Percentiles rank a stretch among this genome's conserved stretches.
Conservation (phyloP, 2,888 invertebrate genomes). For the Linnaemya vulpina region DNA sequence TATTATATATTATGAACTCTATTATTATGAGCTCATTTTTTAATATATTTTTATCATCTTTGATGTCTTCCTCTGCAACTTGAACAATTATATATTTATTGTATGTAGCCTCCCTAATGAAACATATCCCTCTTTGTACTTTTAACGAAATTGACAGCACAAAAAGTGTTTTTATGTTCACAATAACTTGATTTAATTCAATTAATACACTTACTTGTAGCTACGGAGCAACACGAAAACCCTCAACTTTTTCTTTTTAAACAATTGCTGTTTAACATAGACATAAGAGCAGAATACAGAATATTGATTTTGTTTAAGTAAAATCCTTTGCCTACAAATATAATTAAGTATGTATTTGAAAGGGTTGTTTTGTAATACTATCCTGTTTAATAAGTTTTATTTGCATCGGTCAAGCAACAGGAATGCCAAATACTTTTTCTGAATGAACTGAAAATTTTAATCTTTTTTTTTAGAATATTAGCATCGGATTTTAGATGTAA, state of each 20-base stretch:
- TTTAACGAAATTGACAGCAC: constrained; percentile 64
- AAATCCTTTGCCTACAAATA: constrained; percentile 13
- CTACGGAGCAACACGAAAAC: background rate
- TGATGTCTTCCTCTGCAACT: too few relatives aligned
- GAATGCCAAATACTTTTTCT: background rate
- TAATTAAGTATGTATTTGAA: constrained; percentile 12
- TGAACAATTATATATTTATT: too few relatives aligned
- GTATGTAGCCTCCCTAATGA: background rate
- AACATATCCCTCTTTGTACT: constrained; percentile 33
- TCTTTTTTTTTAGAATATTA: background rate
- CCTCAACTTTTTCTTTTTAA: background rate
- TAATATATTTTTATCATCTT: too few relatives aligned
- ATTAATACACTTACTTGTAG: constrained; percentile 68
- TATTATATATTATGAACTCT: too few relatives aligned
- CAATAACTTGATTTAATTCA: constrained; percentile 71
- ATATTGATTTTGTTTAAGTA: constrained; percentile 2
- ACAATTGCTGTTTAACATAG: background rate
- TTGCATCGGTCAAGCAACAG: background rate
- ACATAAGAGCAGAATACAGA: background rate
- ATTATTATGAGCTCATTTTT: too few relatives aligned
- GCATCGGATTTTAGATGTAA: too few relatives aligned
- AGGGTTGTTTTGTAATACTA: background rate
- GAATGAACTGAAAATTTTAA: background rate
- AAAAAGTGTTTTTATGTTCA: constrained; percentile 72
- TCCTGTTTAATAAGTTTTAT: background rate